Percentiles rank a stretch among this genome's conserved stretches.
phyloP scores from a whole-genome alignment of 2,113 vertebrate genomes.

The Nerophis lumbriciformis region DNA sequence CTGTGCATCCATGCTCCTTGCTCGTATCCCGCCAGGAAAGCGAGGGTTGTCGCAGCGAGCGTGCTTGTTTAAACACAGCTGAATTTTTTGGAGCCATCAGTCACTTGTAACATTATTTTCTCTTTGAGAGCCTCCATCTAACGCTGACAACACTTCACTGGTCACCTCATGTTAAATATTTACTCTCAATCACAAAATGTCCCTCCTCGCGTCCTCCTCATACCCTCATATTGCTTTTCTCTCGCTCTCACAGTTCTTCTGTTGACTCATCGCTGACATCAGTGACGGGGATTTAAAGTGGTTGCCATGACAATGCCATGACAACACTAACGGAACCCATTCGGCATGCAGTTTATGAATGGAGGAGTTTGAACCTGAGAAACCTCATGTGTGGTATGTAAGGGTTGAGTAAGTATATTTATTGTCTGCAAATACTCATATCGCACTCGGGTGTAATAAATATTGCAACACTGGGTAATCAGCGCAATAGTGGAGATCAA shows the following conservation, averaged over 20 bases:
- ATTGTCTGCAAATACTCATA: neutral
- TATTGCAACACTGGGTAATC: neutral
- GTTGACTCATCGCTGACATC: slow-evolving; percentile 46
- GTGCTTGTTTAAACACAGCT: slow-evolving; percentile 21
- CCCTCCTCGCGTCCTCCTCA: slow-evolving; percentile 11
- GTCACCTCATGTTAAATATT: slow-evolving; percentile 39
- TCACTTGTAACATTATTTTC: slow-evolving; percentile 23
- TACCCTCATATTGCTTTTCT: slow-evolving; percentile 16
- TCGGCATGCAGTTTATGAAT: slow-evolving; percentile 40
- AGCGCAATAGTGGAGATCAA: neutral
- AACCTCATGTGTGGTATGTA: slow-evolving; percentile 21
- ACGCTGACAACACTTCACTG: slow-evolving; percentile 32
- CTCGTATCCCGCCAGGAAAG: slow-evolving; percentile 39
- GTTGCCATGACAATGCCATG: slow-evolving; percentile 62
- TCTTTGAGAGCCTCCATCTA: slow-evolving; percentile 14
- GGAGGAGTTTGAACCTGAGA: slow-evolving; percentile 35
- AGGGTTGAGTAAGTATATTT: neutral
- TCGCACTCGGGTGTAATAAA: neutral
- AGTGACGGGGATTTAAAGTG: slow-evolving; percentile 35
- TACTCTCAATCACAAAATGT: slow-evolving; percentile 28
- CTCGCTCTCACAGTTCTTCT: slow-evolving; percentile 16
- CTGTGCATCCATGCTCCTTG: slow-evolving; percentile 47
- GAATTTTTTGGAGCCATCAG: slow-evolving; percentile 22
- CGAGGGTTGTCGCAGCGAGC: slow-evolving; percentile 11
- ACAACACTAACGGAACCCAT: slow-evolving; percentile 53